Evolutionary conservation across 2,113 vertebrate genomes (phyloP).

Genomic region (Seriola aureovittata): DNA sequence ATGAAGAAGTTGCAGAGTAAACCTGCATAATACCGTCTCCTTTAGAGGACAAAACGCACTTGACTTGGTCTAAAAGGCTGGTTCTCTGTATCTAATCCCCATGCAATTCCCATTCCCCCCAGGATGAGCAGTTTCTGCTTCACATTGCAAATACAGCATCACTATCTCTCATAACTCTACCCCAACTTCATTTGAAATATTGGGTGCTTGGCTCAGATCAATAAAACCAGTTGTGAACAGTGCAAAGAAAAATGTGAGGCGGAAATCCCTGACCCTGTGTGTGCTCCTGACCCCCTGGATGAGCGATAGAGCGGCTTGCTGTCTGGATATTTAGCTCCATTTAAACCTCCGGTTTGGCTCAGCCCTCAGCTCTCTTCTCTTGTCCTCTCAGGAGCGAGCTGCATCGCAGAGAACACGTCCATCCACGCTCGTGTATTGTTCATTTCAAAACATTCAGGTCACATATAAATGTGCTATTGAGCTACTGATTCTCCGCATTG

Average conservation of each 20-base stretch:
- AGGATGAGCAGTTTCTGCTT: conserved; percentile 59
- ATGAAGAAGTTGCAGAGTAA: conserved; percentile 1
- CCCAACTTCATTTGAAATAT: conserved; percentile 60
- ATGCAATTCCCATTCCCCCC: background rate
- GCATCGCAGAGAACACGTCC: background rate
- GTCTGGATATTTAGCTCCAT: conserved; percentile 27
- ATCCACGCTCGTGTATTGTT: background rate
- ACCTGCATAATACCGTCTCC: conserved; percentile 6
- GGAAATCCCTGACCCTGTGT: conserved; percentile 37
- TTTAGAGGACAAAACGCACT: conserved; percentile 12
- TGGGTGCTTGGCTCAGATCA: conserved; percentile 51
- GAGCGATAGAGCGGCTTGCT: conserved; percentile 8
- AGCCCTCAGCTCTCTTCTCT: background rate
- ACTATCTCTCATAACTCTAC: conserved; percentile 33
- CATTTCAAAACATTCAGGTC: conserved; percentile 25
- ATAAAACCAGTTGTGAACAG: conserved; percentile 56
- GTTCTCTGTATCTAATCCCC: conserved; percentile 44
- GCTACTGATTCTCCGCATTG: conserved; percentile 40
- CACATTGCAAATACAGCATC: conserved; percentile 48
- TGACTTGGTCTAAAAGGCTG: conserved; percentile 31
- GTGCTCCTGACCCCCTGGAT: conserved; percentile 18
- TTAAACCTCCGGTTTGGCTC: conserved; percentile 10
- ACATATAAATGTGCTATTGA: conserved; percentile 22
- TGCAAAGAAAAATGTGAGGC: conserved; percentile 29
- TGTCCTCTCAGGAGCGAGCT: conserved; percentile 23